Percentiles rank a stretch among this genome's conserved stretches.
phyloP scores from a whole-genome alignment of 2,797 vertebrate species.

The Galagoides demidoff region DNA sequence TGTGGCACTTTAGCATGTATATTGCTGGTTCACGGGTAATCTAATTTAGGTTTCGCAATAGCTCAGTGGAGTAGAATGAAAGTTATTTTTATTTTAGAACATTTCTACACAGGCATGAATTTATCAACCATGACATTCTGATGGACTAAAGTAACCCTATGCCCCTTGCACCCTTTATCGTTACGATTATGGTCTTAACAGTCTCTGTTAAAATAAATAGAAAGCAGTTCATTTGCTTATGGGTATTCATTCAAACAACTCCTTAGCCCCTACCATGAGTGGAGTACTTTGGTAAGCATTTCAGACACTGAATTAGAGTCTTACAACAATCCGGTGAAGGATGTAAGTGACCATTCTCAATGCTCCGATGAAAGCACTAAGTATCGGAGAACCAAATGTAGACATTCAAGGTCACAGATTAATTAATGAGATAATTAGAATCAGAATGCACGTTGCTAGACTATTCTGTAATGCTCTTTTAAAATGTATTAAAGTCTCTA shows the following conservation, averaged over 20 bases:
- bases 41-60: not conserved
- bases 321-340: not conserved
- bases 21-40: not conserved
- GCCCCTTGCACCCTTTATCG: not conserved
- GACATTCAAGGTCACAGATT: not conserved
- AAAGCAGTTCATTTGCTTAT: not conserved
- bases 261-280: not conserved
- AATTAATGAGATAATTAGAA: not conserved
- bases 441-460: not conserved
- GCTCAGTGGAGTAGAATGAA: not conserved
- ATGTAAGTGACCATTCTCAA: not conserved
- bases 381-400: not conserved
- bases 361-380: not conserved
- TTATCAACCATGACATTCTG: not conserved
- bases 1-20: not conserved
- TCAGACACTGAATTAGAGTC: not conserved
- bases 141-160: not conserved
- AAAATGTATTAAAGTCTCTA: not conserved
- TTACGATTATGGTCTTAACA: not conserved
- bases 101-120: not conserved
- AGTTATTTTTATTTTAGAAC: slow-evolving; percentile 17
- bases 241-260: not conserved
- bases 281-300: not conserved
- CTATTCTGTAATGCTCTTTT: not conserved
- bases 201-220: not conserved